These are phyloP conservation scores for Zaprionus africanus DNA, from an alignment of 1,140 invertebrate species.

Conservation along the genomic window DNA sequence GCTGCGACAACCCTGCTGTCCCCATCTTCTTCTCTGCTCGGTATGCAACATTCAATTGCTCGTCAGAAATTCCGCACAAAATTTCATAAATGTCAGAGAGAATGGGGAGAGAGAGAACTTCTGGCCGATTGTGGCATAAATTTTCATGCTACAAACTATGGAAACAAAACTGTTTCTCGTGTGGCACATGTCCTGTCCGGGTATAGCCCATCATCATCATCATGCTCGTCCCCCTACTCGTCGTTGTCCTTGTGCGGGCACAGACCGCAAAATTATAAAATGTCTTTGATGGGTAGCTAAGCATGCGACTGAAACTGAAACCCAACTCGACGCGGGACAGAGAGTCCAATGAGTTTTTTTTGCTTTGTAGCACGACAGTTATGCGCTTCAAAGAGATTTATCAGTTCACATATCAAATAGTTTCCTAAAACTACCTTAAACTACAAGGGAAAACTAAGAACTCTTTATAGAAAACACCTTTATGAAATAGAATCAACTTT, in stretches of 20 bases:
- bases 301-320: constrained; percentile 12
- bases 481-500: too few species aligned
- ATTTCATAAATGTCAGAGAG: constrained; percentile 74
- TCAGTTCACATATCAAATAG: constrained; percentile 72
- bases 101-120: constrained; percentile 5
- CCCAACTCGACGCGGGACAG: constrained; percentile 14
- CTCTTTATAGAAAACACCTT: background rate
- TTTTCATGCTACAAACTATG: constrained; percentile 31
- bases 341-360: constrained; percentile 46
- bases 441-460: constrained; percentile 34
- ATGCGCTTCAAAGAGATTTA: constrained; percentile 69
- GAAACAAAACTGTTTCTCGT: background rate
- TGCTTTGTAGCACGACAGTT: constrained; percentile 53
- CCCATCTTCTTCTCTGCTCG: constrained; percentile 14
- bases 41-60: constrained; percentile 53
- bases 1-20: constrained; percentile 38
- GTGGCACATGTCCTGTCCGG: constrained; percentile 63
- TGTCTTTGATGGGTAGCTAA: constrained; percentile 73
- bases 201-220: background rate
- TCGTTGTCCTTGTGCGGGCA: constrained; percentile 27
- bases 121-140: constrained; percentile 48
- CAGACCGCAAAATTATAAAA: constrained; percentile 78
- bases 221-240: background rate
- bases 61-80: constrained; percentile 65
- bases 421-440: constrained; percentile 40